Conservation (phyloP, 1,140 invertebrate species). For the Thaumetopoea pityocampa region DNA sequence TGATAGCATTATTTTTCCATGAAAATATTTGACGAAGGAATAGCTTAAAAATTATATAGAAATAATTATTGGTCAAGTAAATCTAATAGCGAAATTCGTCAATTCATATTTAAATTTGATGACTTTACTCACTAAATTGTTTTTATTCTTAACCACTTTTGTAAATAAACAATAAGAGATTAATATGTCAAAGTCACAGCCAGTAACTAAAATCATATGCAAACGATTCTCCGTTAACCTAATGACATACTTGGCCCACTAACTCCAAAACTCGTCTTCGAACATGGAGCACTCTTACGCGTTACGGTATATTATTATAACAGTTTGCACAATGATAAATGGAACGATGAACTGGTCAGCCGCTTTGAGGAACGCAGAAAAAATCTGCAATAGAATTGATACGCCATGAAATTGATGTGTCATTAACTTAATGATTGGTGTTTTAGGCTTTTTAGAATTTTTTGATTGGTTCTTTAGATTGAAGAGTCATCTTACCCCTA, state of each 20-base stretch:
- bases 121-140: no score
- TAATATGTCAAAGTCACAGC: slow-evolving; percentile 15
- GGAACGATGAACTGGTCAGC: slow-evolving; percentile 50
- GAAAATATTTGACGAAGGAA: no score
- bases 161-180: slow-evolving; percentile 3
- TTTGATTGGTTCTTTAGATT: no score
- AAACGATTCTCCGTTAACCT: slow-evolving; percentile 61
- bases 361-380: slow-evolving; percentile 30
- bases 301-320: slow-evolving; percentile 56
- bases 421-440: slow-evolving; percentile 24
- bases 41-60: no score
- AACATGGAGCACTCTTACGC: slow-evolving; percentile 40
- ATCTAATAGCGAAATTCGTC: no score
- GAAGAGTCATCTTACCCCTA: no score
- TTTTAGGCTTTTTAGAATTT: slow-evolving; percentile 1
- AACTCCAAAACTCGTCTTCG: slow-evolving; percentile 36
- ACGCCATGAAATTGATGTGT: slow-evolving; percentile 31
- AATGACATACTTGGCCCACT: slow-evolving; percentile 60
- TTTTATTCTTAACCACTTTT: no score
- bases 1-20: no score
- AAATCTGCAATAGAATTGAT: slow-evolving; percentile 25
- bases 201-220: slow-evolving; percentile 50
- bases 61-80: no score
- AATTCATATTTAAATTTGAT: no score
- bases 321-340: slow-evolving; percentile 36